These are phyloP conservation scores for Anas acuta DNA, from an alignment of 2,797 vertebrate genomes.

Conservation along the genomic window DNA sequence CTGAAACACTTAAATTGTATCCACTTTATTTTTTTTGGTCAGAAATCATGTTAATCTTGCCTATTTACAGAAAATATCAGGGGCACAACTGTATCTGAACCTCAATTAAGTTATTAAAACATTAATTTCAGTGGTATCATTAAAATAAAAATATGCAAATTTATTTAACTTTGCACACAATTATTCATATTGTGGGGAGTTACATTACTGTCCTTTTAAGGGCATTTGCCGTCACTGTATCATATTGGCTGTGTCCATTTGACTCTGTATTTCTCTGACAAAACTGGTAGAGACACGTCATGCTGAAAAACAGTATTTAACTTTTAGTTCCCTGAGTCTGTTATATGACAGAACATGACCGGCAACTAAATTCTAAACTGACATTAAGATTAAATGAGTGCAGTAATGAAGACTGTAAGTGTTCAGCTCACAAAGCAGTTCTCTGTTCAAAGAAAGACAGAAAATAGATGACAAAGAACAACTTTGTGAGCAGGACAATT, in stretches of 20 bases:
- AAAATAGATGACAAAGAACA: background rate
- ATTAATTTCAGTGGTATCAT: background rate
- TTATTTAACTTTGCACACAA: background rate
- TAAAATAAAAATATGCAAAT: background rate
- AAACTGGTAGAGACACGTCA: background rate
- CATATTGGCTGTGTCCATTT: background rate
- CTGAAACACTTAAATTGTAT: background rate
- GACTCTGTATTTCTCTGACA: background rate
- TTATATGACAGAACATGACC: background rate
- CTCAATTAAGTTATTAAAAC: background rate
- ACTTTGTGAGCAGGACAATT: background rate
- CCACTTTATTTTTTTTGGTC: background rate
- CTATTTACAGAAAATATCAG: no score
- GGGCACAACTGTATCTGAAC: background rate
- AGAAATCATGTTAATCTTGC: background rate
- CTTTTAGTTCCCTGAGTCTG: background rate
- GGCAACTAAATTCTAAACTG: background rate
- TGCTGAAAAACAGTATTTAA: background rate
- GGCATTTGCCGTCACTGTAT: background rate
- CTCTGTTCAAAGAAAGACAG: background rate
- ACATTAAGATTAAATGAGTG: background rate
- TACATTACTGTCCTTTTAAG: background rate
- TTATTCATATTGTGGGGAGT: background rate
- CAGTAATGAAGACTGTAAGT: background rate
- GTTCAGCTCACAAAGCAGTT: background rate